Percentiles rank a stretch among this genome's conserved stretches.
These are phyloP conservation scores for Esox masquinongy DNA, from an alignment of 2,797 vertebrate genomes.

Conservation along the genomic window DNA sequence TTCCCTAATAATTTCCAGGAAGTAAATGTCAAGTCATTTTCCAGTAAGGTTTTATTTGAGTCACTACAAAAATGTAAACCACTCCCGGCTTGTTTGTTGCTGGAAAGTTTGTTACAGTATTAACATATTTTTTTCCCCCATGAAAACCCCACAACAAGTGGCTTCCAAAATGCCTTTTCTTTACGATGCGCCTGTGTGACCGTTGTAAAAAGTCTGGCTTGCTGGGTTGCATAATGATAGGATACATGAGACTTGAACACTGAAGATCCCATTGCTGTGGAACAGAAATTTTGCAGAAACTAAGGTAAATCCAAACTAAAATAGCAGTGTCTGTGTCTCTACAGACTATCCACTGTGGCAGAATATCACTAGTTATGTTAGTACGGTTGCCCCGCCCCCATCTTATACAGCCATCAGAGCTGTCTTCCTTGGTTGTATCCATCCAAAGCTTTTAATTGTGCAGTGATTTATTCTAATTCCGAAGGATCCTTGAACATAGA, in stretches of 20 bases:
- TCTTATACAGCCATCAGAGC: neutral
- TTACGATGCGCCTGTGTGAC: neutral
- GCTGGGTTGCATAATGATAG: neutral
- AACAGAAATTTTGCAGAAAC: neutral
- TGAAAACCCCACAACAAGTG: conserved; percentile 5
- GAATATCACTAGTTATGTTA: neutral
- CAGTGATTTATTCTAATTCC: neutral
- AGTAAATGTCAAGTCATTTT: conserved; percentile 42
- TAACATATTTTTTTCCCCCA: conserved; percentile 38
- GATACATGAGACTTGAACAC: neutral
- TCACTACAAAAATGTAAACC: conserved; percentile 45
- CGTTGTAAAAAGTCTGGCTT: neutral
- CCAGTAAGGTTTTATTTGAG: conserved; percentile 38
- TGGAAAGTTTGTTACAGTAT: conserved; percentile 40
- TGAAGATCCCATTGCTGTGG: neutral
- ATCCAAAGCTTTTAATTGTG: neutral
- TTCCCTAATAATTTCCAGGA: conserved; percentile 33
- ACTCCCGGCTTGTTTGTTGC: conserved; percentile 33
- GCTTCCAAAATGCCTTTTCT: neutral
- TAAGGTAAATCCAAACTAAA: neutral
- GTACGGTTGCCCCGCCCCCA: neutral
- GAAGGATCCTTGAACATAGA: neutral
- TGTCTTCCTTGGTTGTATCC: neutral
- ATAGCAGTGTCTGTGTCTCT: neutral
- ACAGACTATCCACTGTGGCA: neutral